These are phyloP conservation scores for Mobula hypostoma DNA, from an alignment of 2,113 vertebrate species.

Conservation along the genomic window DNA sequence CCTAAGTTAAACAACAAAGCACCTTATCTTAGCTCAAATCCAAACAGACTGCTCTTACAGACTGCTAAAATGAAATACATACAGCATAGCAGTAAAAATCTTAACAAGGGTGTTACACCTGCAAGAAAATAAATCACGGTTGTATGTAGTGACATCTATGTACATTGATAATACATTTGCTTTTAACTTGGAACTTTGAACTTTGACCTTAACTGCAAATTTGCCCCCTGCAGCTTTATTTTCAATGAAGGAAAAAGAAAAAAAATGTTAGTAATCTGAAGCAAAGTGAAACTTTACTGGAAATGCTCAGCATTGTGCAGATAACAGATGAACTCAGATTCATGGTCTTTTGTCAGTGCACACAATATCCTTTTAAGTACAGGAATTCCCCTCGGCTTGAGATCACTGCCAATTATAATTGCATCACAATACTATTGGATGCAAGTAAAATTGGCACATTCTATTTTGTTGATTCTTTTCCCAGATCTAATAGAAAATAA, in stretches of 20 bases:
- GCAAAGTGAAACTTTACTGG: neutral
- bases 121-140: too few relatives aligned
- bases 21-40: too few relatives aligned
- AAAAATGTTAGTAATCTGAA: neutral
- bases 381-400: neutral
- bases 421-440: neutral
- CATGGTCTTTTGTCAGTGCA: neutral
- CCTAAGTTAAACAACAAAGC: too few relatives aligned
- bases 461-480: neutral
- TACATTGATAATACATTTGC: too few relatives aligned
- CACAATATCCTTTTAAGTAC: neutral
- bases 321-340: neutral
- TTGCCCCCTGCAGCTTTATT: neutral
- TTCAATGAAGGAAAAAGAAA: neutral
- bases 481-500: neutral
- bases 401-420: neutral
- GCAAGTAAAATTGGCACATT: neutral
- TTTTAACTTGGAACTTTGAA: too few relatives aligned
- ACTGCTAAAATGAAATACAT: too few relatives aligned
- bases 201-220: neutral
- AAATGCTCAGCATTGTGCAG: neutral
- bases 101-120: too few relatives aligned
- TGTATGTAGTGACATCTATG: too few relatives aligned
- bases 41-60: too few relatives aligned
- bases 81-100: too few relatives aligned